Conservation (phyloP, 1,140 invertebrate species). For the Holcopasites calliopsidis region DNA sequence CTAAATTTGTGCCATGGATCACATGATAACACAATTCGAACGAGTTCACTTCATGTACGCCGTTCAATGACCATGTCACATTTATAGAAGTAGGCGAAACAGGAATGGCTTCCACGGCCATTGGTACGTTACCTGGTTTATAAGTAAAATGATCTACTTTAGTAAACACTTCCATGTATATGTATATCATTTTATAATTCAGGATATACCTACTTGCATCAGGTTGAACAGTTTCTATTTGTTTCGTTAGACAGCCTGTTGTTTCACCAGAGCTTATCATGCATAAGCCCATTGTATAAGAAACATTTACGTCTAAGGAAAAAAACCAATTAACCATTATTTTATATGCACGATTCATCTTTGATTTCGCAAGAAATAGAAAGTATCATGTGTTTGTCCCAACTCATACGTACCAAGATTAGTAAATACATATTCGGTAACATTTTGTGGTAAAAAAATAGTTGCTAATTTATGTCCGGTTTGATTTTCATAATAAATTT, state of each 20-base stretch:
- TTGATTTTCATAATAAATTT: conserved; percentile 77
- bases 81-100: conserved; percentile 78
- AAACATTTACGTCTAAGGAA: conserved; percentile 68
- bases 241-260: conserved; percentile 68
- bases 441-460: conserved; percentile 72
- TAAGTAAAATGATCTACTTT: conserved; percentile 24
- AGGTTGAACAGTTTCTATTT: conserved; percentile 62
- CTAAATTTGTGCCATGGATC: conserved; percentile 66
- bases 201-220: conserved; percentile 43
- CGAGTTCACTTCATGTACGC: conserved; percentile 65
- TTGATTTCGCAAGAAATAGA: background rate
- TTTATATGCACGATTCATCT: background rate
- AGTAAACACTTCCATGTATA: background rate
- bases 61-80: conserved; percentile 77
- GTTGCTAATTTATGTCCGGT: conserved; percentile 69
- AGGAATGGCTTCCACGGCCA: conserved; percentile 78
- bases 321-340: conserved; percentile 29
- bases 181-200: background rate
- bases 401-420: conserved; percentile 74
- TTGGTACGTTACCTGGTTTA: conserved; percentile 69
- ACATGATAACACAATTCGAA: conserved; percentile 80
- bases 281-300: conserved; percentile 78
- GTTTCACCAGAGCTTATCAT: conserved; percentile 62
- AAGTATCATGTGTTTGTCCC: background rate
- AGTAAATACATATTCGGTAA: conserved; percentile 75